These are phyloP conservation scores for Cavia porcellus DNA, from an alignment of 2,113 vertebrate species.

Conservation along the genomic window DNA sequence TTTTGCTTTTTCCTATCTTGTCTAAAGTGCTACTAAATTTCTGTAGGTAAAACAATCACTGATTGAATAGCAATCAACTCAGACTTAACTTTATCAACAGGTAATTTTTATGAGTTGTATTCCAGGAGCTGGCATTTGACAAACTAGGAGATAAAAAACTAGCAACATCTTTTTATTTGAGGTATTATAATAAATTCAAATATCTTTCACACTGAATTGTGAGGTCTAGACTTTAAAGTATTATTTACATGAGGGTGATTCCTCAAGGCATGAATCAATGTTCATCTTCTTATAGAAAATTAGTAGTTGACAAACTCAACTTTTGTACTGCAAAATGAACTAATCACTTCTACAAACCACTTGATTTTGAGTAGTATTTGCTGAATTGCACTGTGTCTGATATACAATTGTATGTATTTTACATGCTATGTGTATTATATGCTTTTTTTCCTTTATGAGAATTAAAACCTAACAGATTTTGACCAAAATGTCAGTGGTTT, in stretches of 20 bases:
- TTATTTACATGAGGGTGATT: constrained; percentile 2
- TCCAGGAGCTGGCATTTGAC: neutral
- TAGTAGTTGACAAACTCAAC: neutral
- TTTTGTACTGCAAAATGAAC: neutral
- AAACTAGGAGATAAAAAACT: constrained; percentile 37
- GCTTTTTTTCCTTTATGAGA: neutral
- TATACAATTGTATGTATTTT: neutral
- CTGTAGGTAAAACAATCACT: neutral
- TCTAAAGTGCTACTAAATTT: neutral
- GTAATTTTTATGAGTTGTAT: neutral
- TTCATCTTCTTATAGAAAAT: constrained; percentile 9
- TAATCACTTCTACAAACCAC: neutral
- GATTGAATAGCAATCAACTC: neutral
- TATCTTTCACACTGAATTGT: constrained; percentile 64
- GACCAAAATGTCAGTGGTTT: constrained; percentile 57
- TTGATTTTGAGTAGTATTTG: neutral
- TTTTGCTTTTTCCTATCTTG: neutral
- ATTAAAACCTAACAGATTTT: constrained; percentile 1
- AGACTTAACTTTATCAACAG: neutral
- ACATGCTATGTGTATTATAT: neutral
- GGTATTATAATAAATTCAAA: constrained; percentile 62
- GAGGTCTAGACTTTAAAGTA: constrained; percentile 51
- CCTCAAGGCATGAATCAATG: neutral
- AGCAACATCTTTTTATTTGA: neutral
- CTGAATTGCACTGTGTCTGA: neutral